Base-by-base conservation (phyloP, 2,888 invertebrate genomes). In the Meiosimyza decipiens region DNA sequence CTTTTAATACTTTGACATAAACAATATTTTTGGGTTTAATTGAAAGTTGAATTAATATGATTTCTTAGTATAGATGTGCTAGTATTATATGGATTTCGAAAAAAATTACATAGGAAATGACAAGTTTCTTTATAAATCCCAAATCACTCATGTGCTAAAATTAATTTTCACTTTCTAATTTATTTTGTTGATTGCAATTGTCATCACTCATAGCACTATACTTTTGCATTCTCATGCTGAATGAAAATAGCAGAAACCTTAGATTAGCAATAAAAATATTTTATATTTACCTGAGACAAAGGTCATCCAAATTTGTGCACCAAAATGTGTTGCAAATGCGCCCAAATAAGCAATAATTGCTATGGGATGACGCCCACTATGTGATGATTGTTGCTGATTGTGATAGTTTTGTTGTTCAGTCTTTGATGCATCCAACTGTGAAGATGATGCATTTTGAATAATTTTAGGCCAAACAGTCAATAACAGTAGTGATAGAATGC, bases 241-340 rank as follows among this genome's bases (percentile, higher is more conserved):
- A 33, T 40, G 51, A 16, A 15, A 50, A 18, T 40, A 52, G 13
- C 5, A 9, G 51, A 63, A 6, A 22, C 7, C 15, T 33, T 28
- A 59, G 2, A 59, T 59, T 59, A 12, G 6, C n/a, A 64, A 50
- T 40, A 3, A 40, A 40, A 40, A 40, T 9, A 62, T 64, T 60
- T 6, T n/a, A 52, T 73, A 72, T 80, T 81, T 86, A 94, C 94
- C 94, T 82, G 96, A 96, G 51, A 96, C 90, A 82, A 96, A 94
- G 13, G 96, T 95, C 94, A 96, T 96, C 96, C 96, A 96, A 77
- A 96, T 91, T 88, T 96, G 96, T 22, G 95, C 90, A 50, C 96
- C 96, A 79, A 95, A 92, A 85, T 96, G 95, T 72, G 92, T 91
- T 76, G 94, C 92, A 79, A 96, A 94, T 11, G 94, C 91, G 0